These are phyloP conservation scores for Glaucidium brasilianum DNA, from an alignment of 2,113 vertebrate genomes.

Conservation along the genomic window DNA sequence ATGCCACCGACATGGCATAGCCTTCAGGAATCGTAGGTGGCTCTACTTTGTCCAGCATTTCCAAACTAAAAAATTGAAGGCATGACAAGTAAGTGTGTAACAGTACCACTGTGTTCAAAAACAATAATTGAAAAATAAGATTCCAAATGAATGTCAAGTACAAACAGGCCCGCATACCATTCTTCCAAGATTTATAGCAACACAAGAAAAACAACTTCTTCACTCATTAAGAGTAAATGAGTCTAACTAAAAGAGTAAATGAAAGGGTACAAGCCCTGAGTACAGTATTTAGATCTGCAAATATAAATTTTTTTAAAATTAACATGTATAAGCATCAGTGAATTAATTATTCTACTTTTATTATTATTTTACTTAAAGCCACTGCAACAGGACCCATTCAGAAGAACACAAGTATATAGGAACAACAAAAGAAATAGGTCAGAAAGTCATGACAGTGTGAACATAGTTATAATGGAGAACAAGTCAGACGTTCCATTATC, in stretches of 20 bases:
- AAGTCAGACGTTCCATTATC: background rate
- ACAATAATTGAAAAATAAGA: background rate
- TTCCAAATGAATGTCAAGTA: background rate
- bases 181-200: background rate
- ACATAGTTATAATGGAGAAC: background rate
- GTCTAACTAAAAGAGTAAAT: background rate
- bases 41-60: slow-evolving; percentile 99
- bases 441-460: background rate
- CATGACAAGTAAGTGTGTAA: background rate
- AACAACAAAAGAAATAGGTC: background rate
- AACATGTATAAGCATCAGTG: background rate
- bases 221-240: background rate
- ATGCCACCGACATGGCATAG: slow-evolving; percentile 98
- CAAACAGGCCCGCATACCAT: background rate
- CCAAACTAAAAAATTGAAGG: slow-evolving; percentile 78
- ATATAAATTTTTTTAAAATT: background rate
- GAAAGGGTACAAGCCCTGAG: background rate
- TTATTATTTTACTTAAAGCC: background rate
- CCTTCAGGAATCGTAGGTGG: slow-evolving; percentile 97
- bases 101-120: background rate
- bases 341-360: background rate
- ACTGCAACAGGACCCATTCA: background rate
- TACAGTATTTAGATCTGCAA: background rate
- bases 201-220: background rate
- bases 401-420: background rate